Evolutionary conservation across 2,797 vertebrate genomes (phyloP).

Genomic region (Eidolon dupreanum): DNA sequence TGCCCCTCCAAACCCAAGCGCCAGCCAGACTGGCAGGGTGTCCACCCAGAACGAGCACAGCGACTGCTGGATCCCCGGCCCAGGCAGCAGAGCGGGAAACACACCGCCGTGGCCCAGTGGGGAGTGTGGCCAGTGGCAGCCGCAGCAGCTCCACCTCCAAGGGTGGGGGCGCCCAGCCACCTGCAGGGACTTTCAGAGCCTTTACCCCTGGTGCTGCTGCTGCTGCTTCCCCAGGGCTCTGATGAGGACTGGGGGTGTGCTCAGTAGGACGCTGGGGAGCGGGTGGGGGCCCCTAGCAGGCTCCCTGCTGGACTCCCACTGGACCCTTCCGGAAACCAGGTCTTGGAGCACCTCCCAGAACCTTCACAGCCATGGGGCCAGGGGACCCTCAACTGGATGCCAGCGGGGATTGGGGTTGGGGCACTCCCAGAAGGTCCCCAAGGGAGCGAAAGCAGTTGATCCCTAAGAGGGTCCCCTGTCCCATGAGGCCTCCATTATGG

Average conservation of each 20-base stretch:
- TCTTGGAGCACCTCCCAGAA: not conserved
- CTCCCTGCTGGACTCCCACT: not conserved
- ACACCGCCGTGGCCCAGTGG: too few relatives aligned
- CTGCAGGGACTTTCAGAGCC: not conserved
- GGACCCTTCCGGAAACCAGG: not conserved
- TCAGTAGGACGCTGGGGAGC: not conserved
- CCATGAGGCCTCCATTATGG: too few relatives aligned
- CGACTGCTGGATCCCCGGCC: not conserved
- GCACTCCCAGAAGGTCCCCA: not conserved
- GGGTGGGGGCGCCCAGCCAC: not conserved
- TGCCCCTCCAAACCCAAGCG: not conserved
- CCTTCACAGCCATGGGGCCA: not conserved
- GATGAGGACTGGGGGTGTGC: too few relatives aligned
- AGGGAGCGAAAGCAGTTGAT: not conserved
- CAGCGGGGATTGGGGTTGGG: not conserved
- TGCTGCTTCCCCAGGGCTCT: too few relatives aligned
- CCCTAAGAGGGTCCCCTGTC: not conserved
- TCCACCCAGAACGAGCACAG: not conserved
- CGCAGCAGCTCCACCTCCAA: not conserved
- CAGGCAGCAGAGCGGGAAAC: not conserved
- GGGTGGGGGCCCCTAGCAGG: not conserved
- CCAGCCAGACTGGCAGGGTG: not conserved
- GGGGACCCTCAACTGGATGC: too few relatives aligned
- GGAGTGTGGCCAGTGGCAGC: rapidly evolving
- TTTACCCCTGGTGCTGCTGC: too few relatives aligned